Percentiles rank a stretch among this genome's conserved stretches.
phyloP scores from a whole-genome alignment of 2,888 invertebrate species.

The Drosophila antonietae region DNA sequence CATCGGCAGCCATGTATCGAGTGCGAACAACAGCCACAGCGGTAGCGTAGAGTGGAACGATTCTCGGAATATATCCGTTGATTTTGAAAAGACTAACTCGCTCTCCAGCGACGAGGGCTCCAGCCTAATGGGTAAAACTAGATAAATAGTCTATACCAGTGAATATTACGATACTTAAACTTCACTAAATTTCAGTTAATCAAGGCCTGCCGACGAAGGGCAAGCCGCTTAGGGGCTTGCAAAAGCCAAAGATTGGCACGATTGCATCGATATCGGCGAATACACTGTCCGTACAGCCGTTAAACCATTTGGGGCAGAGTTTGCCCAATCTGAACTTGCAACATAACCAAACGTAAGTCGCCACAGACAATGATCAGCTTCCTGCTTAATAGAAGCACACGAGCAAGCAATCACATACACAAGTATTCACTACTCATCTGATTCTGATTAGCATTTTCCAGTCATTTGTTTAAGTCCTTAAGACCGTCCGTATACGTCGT shows the following conservation, averaged over 20 bases:
- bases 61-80: conserved; percentile 87
- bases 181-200: conserved; percentile 41
- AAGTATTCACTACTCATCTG: conserved; percentile 42
- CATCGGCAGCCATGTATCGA: conserved; percentile 87
- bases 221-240: conserved; percentile 83
- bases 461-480: conserved; percentile 55
- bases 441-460: conserved; percentile 53
- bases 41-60: conserved; percentile 90
- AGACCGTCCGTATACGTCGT: conserved; percentile 53
- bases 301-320: conserved; percentile 90
- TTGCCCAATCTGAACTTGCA: conserved; percentile 89
- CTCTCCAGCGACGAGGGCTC: conserved; percentile 88
- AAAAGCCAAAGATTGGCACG: conserved; percentile 77
- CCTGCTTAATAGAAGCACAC: conserved; percentile 42
- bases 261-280: conserved; percentile 86
- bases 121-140: conserved; percentile 57
- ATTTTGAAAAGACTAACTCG: conserved; percentile 88
- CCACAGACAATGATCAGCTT: conserved; percentile 45
- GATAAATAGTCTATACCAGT: too few relatives aligned
- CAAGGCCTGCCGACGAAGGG: conserved; percentile 68
- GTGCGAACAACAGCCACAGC: conserved; percentile 90
- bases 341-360: conserved; percentile 83
- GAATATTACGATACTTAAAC: not conserved
- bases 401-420: conserved; percentile 36
- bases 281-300: conserved; percentile 90